Base-by-base conservation (phyloP, 2,888 invertebrate genomes). In the Drosophila nr. medialis region DNA sequence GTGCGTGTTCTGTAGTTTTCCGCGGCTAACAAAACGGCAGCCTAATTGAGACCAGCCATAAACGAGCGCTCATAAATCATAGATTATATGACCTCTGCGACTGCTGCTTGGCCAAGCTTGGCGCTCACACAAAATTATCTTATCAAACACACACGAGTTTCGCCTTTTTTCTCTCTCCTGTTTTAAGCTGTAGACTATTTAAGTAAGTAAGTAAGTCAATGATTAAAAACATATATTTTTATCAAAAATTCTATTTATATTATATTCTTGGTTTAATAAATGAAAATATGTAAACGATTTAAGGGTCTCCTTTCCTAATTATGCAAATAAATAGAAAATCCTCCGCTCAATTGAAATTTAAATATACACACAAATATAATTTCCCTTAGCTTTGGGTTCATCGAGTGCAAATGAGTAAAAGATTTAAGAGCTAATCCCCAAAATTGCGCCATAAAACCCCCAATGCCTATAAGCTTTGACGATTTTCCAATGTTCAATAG, bases 11-110 rank as follows among this genome's bases (percentile, higher is more conserved):
- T 61, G 67, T 70, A 75, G 72, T 71, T 84, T 77, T 72, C 74
- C 85, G 83, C 68, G 88, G 83, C 80, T 85, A 61, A 76, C 90
- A 85, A 85, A 89, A 80, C 89, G 90, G 69, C 81, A 69, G 83
- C 70, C 77, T 85, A 85, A 85, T 85, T 85, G 85, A 86, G 86
- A 75, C 70, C 73, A 70, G 86, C 71, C 85, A 90, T 88, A 85
- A 85, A 90, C 75, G 71, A 27, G 60, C 13, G 54, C 61, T 48
- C 84, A 90, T 84, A 84, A 90, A 90, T 90, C 84, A 84, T 90
- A 88, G 89, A 79, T 84, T 82, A 83, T 64, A 82, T 55, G 64
- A 50, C 13, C 36, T 38, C 27, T 55, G 4, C 38, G 38, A 38
- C 38, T 29, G 15, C 62, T 11, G 27, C 30, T 65, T 29, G 49